phyloP scores from a whole-genome alignment of 2,797 vertebrate species.

The Pristis pectinata region DNA sequence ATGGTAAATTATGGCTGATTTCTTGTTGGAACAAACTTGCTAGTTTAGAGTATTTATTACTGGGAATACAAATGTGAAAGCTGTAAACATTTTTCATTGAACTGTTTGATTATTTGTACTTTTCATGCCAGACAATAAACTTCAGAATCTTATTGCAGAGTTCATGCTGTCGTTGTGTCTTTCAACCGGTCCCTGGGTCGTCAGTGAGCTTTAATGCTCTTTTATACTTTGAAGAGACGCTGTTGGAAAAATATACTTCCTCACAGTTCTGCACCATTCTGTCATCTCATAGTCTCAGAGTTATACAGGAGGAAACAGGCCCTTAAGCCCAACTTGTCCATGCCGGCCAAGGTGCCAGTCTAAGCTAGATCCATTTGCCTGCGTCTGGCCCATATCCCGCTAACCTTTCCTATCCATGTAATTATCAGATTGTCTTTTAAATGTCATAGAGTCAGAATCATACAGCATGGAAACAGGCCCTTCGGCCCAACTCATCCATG shows the following conservation, averaged over 20 bases:
- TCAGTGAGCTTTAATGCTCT: background rate
- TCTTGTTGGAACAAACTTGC: constrained; percentile 39
- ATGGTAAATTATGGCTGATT: constrained; percentile 42
- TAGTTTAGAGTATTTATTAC: constrained; percentile 87
- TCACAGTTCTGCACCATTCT: background rate
- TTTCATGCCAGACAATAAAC: constrained; percentile 94
- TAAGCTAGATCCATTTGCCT: too few relatives aligned
- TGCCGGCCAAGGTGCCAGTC: too few relatives aligned
- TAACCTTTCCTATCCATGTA: too few relatives aligned
- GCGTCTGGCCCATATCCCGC: too few relatives aligned
- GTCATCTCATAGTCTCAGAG: too few relatives aligned
- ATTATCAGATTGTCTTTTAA: too few relatives aligned
- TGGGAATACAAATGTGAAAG: constrained; percentile 85
- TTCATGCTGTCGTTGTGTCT: background rate
- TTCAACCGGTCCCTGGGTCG: background rate
- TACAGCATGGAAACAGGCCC: too few relatives aligned
- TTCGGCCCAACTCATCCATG: too few relatives aligned
- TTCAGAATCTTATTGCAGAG: constrained; percentile 71
- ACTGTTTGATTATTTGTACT: constrained; percentile 98
- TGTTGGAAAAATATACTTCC: background rate
- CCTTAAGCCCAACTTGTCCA: too few relatives aligned
- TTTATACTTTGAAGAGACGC: background rate
- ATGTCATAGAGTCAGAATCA: too few relatives aligned
- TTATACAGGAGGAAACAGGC: too few relatives aligned
- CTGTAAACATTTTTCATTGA: constrained; percentile 97